A percentile compares a stretch with the other conserved stretches of the same genome.
Evolutionary conservation across 2,888 invertebrate species (phyloP).

Genomic region (Mellilla xanthometata): DNA sequence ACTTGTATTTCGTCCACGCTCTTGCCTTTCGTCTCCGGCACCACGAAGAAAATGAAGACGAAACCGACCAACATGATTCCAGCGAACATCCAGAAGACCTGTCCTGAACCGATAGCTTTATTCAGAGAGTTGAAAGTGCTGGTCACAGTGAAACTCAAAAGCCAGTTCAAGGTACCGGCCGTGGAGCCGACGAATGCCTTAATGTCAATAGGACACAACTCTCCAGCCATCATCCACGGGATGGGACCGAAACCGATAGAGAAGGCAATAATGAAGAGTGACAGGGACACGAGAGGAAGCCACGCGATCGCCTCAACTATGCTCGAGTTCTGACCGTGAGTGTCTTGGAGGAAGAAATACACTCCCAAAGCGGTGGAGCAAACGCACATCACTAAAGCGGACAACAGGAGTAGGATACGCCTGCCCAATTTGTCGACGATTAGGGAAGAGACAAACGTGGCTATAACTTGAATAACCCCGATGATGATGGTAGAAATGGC

Average conservation of each 20-base stretch:
- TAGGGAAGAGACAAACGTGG: slow-evolving; percentile 88
- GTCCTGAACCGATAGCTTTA: slow-evolving; percentile 79
- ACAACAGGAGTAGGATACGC: slow-evolving; percentile 87
- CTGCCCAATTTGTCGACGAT: slow-evolving; percentile 92
- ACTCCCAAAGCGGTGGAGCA: slow-evolving; percentile 87
- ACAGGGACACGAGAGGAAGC: slow-evolving; percentile 89
- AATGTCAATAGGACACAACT: slow-evolving; percentile 90
- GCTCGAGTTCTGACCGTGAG: slow-evolving; percentile 45
- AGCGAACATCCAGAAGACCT: slow-evolving; percentile 90
- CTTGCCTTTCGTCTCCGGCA: slow-evolving; percentile 88
- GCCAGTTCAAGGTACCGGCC: slow-evolving; percentile 92
- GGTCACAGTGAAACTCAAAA: slow-evolving; percentile 90
- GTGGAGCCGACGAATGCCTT: slow-evolving; percentile 90
- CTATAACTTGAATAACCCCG: slow-evolving; percentile 91
- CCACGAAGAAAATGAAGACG: slow-evolving; percentile 85
- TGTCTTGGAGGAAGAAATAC: slow-evolving; percentile 83
- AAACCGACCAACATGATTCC: slow-evolving; percentile 85
- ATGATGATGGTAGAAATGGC: slow-evolving; percentile 89
- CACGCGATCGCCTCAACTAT: slow-evolving; percentile 84
- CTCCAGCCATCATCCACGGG: slow-evolving; percentile 92
- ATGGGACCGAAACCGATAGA: slow-evolving; percentile 94
- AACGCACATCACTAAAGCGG: slow-evolving; percentile 87
- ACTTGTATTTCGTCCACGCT: slow-evolving; percentile 85
- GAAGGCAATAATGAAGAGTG: slow-evolving; percentile 90
- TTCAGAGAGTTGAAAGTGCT: slow-evolving; percentile 86